Evolutionary conservation across 2,113 vertebrate genomes (phyloP), one percentile per base, ranked within the genome.

Genomic region (Hylia prasina): DNA sequence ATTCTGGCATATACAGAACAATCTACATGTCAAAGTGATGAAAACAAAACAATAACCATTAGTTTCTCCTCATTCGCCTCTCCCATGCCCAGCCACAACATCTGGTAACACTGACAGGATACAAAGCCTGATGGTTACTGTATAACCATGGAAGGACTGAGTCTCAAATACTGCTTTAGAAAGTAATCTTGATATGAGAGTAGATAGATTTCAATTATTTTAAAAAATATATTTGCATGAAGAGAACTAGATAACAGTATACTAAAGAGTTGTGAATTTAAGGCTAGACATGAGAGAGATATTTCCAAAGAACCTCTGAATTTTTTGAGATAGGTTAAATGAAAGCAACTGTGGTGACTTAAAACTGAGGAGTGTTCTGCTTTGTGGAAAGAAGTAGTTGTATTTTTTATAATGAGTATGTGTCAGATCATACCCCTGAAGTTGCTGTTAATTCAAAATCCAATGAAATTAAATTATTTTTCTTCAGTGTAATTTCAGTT

Each of bases 401-500:
- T 27, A 45, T 47, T 76, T 93, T 61, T 63, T 57, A 8, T 11
- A 71, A 69, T 84, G 4, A 90, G 81, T 93, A 83, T 83, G 35
- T 54, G 63, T 95, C 79, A 87, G 37, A 70, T 94, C 80, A 80
- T 87, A 92, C 13, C 47, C 20, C 53, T 35, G 65, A 97, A 91
- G 44, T 75, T 77, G 35, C 66, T 40, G 44, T 90, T 92, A 89
- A 72, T 88, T 96, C 89, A 90, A 84, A 81, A 88, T 66, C 80
- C 57, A 82, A 22, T 94, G 53, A 89, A 96, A 96, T 95, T 13
- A 53, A 95, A 84, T 79, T 56, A 22, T 94, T 96, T 94, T 90
- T 91, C 71, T 93, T 91, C 56, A 80, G 40, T 85, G 51, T 69
- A 93, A 84, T 90, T 97, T 94, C 39, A 90, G 11, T 96, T 97